These are phyloP conservation scores for Temnothorax longispinosus DNA, from an alignment of 1,140 invertebrate genomes.

Conservation along the genomic window DNA sequence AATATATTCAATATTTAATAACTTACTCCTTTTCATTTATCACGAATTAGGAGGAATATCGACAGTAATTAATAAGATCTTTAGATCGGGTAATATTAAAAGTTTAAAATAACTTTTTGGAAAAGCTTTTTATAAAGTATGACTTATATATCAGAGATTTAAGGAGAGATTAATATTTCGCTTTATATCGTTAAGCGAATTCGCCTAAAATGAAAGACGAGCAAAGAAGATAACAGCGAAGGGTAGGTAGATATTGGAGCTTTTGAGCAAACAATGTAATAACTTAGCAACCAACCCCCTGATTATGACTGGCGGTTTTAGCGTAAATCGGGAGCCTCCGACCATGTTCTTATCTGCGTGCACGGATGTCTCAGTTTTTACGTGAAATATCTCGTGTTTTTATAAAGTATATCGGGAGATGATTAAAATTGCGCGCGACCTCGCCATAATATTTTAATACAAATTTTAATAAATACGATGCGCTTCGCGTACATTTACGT, in stretches of 20 bases:
- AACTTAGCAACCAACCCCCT: slow-evolving; percentile 74
- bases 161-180: slow-evolving; percentile 67
- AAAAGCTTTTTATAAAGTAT: neutral
- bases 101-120: neutral
- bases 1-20: neutral
- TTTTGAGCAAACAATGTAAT: slow-evolving; percentile 79
- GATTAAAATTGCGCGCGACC: slow-evolving; percentile 32
- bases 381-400: slow-evolving; percentile 32
- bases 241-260: slow-evolving; percentile 67
- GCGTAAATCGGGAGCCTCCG: slow-evolving; percentile 67
- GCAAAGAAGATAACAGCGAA: slow-evolving; percentile 25
- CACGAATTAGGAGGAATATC: neutral
- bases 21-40: neutral
- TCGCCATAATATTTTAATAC: slow-evolving; percentile 44
- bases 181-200: slow-evolving; percentile 61
- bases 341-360: neutral
- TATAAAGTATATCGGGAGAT: neutral
- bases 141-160: slow-evolving; percentile 19
- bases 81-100: neutral
- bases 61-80: neutral
- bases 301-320: slow-evolving; percentile 68
- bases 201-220: slow-evolving; percentile 32
- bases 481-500: slow-evolving; percentile 16
- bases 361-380: slow-evolving; percentile 32
- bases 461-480: slow-evolving; percentile 31